Conservation (phyloP, 1,140 invertebrate species). For the Babylonia areolata region DNA sequence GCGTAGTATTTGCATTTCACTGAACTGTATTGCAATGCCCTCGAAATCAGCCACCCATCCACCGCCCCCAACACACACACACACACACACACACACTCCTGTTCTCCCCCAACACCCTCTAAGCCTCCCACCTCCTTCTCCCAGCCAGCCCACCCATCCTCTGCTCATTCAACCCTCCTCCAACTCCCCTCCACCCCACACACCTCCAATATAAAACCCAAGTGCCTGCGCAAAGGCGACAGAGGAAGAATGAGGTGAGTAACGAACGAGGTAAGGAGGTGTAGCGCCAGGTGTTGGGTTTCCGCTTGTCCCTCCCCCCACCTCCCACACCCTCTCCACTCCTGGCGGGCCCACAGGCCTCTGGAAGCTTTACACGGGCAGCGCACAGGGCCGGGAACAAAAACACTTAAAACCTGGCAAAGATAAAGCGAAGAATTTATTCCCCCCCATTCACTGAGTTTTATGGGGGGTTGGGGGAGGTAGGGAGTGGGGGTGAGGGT, state of each 20-base stretch:
- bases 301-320: not conserved
- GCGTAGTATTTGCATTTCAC: no score
- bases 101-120: not conserved
- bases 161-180: not conserved
- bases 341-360: no score
- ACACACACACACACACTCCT: not conserved
- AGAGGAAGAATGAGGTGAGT: not conserved
- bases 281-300: not conserved
- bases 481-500: no score
- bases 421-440: no score
- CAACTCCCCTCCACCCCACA: not conserved
- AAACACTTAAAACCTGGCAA: no score
- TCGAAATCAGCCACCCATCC: no score
- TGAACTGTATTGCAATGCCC: no score
- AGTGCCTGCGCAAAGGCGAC: not conserved
- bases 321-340: no score
- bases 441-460: no score
- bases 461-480: no score
- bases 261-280: not conserved
- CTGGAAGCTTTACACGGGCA: no score
- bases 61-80: not conserved
- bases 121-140: not conserved
- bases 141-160: not conserved
- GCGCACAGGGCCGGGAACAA: no score
- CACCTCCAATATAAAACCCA: not conserved